Evolutionary conservation across 2,888 invertebrate genomes (phyloP).

Genomic region (Mycalesis mineus): DNA sequence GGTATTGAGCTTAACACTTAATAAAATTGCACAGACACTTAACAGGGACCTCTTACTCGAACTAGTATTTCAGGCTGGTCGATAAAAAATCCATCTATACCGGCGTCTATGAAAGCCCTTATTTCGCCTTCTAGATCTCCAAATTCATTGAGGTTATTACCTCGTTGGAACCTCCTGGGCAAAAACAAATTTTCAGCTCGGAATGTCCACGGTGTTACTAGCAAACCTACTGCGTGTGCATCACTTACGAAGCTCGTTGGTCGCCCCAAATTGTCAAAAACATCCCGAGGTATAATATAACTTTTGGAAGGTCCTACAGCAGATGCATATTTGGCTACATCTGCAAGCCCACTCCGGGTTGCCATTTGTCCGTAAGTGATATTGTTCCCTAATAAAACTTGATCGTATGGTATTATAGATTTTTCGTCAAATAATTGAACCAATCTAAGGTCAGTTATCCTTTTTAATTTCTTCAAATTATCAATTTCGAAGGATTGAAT

Average conservation of each 20-base stretch:
- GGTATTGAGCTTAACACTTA: background rate
- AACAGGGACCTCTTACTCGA: conserved; percentile 25
- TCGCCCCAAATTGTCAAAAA: conserved; percentile 44
- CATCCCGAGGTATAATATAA: conserved; percentile 60
- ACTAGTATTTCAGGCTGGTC: conserved; percentile 60
- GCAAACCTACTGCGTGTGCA: conserved; percentile 56
- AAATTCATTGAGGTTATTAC: conserved; percentile 37
- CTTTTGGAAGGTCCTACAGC: conserved; percentile 66
- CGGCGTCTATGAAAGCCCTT: conserved; percentile 53
- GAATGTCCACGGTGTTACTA: conserved; percentile 68
- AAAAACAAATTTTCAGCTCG: conserved; percentile 62
- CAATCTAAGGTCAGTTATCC: conserved; percentile 52
- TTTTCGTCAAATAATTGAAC: conserved; percentile 53
- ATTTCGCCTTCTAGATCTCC: conserved; percentile 57
- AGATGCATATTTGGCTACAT: conserved; percentile 60
- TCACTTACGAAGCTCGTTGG: conserved; percentile 56
- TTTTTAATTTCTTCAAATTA: conserved; percentile 58
- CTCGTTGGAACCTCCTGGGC: conserved; percentile 52
- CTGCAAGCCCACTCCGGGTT: conserved; percentile 51
- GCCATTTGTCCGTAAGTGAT: conserved; percentile 63
- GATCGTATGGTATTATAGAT: conserved; percentile 53
- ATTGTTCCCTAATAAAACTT: conserved; percentile 41
- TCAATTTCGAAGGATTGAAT: conserved; percentile 69
- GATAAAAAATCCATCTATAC: conserved; percentile 63
- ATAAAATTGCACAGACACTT: background rate